These are phyloP conservation scores for Sinotaia quadrata DNA, from an alignment of 2,888 invertebrate genomes.

Conservation along the genomic window DNA sequence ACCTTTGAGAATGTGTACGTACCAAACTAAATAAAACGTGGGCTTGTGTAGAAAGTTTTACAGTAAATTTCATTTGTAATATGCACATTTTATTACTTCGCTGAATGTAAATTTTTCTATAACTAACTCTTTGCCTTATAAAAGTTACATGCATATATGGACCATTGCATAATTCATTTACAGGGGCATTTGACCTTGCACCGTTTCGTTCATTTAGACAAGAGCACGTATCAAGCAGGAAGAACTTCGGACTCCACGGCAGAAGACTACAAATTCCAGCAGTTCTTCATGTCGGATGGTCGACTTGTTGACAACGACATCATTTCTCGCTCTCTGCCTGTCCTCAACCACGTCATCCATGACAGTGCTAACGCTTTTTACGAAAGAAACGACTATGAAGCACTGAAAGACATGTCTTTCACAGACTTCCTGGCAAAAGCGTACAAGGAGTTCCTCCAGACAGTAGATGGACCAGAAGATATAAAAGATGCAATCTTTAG, in stretches of 20 bases:
- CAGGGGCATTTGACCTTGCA: too few species aligned
- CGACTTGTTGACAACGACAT: neutral
- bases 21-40: too few species aligned
- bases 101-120: too few species aligned
- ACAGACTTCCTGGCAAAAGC: conserved; percentile 1
- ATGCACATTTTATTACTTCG: too few species aligned
- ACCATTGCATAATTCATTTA: too few species aligned
- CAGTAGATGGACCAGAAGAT: neutral
- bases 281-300: conserved; percentile 24
- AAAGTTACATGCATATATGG: too few species aligned
- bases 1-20: too few species aligned
- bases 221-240: neutral
- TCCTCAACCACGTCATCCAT: conserved; percentile 9
- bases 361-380: conserved; percentile 17
- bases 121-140: too few species aligned
- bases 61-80: too few species aligned
- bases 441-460: neutral
- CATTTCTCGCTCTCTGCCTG: neutral
- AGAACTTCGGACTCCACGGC: conserved; percentile 11
- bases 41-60: too few species aligned
- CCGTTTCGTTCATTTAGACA: too few species aligned
- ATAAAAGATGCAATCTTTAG: conserved; percentile 15
- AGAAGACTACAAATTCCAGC: conserved; percentile 6
- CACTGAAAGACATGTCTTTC: neutral
- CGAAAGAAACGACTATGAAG: neutral